Evolutionary conservation across 2,888 invertebrate genomes (phyloP), one percentile per base, ranked within the genome.

Genomic region (Ametastegia equiseti): DNA sequence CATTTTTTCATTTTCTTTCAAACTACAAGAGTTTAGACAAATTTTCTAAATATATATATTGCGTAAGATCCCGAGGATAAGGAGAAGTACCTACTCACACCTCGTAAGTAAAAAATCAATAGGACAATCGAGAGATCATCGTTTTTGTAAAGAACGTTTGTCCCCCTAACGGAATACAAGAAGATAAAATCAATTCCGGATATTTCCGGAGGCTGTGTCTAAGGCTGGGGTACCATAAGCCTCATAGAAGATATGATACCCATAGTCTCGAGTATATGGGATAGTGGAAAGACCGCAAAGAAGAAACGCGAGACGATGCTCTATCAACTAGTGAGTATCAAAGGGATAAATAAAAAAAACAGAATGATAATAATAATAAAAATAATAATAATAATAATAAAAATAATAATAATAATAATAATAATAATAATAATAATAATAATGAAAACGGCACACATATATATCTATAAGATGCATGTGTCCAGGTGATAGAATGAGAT

Each of bases 41-140:
- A 54, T 23, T 23, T 19, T 15, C 5, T 23, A 30, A 30, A 9
- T 60, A 47, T 67, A n/a, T 57, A 54, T 57, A 42, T 78, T 27
- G 60, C 80, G 80, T 81, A 81, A 75, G 65, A 83, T 69, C 71
- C 78, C 67, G 45, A 82, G 45, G 78, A 83, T 75, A 82, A 80
- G 83, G 30, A 23, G 81, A 83, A 81, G 71, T 27, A 81, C 71
- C 63, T 47, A 57, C 63, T 75, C 65, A 86, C 81, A 84, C 86
- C 85, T 84, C 82, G 83, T 80, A 80, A 57, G 75, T 36, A 54
- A 19, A 33, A 67, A 36, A 15, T 80, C 85, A 86, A 86, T 88
- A 87, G 83, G 80, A 83, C 85, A 86, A 89, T 88, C 84, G 82
- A 75, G 81, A 87, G 88, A 88, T 88, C 87, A 88, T 88, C 86